Evolutionary conservation across 2,797 vertebrate species (phyloP).

Genomic region (Tragopan temminckii): DNA sequence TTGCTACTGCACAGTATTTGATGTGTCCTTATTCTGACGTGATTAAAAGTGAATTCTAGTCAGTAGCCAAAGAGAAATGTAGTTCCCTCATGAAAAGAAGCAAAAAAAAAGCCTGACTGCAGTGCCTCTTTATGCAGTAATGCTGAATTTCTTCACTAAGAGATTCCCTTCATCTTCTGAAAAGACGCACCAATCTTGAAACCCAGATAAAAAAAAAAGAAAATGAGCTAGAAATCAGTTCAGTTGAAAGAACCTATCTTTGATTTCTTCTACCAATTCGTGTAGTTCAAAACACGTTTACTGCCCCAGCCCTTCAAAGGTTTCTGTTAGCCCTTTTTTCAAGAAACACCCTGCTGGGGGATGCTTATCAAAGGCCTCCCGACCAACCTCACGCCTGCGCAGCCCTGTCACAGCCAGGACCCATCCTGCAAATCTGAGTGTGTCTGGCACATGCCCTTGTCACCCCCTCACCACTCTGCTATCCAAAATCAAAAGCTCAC

Average conservation of each 20-base stretch:
- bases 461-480: not conserved
- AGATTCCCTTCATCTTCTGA: not conserved
- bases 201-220: not conserved
- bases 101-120: accelerated
- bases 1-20: not conserved
- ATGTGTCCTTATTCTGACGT: not conserved
- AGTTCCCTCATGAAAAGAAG: not conserved
- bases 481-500: not conserved
- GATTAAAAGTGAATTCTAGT: not conserved
- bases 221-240: not conserved
- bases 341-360: not conserved
- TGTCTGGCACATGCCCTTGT: not conserved
- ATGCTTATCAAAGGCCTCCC: not conserved
- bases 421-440: not conserved
- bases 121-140: not conserved
- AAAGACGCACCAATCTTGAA: not conserved
- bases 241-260: not conserved
- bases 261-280: not conserved
- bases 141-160: not conserved
- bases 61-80: not conserved
- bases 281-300: not conserved
- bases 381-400: not conserved
- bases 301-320: not conserved
- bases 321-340: not conserved
- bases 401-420: not conserved